Base-by-base conservation (phyloP, 1,140 invertebrate species). In the Ceratosolen fusciceps region DNA sequence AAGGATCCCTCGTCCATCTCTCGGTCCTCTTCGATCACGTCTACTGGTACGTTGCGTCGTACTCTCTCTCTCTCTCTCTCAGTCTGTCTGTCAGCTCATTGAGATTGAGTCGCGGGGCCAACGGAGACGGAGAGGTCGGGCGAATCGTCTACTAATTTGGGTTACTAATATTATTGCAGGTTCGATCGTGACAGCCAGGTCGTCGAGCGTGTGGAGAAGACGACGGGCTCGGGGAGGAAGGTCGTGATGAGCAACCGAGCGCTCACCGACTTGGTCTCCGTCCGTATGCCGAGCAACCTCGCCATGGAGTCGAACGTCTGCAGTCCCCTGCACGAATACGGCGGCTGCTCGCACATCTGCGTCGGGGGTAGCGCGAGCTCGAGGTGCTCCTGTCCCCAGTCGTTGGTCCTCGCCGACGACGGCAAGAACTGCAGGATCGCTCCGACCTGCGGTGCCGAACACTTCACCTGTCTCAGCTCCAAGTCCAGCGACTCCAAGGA, bases 361-460 rank as follows among this genome's bases (percentile, higher is more conserved):
- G 91, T 93, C 83, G 88, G 89, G 87, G 84, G 83, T 83, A 71
- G 71, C 19, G 24, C 54, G 4, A 78, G 39, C 21, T 83, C 83
- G 21, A 86, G 93, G 84, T 97, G 97, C 87, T 93, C 94, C 24
- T 97, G 96, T 89, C 95, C 97, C 43, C 91, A 93, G 79, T 93
- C 94, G 68, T 88, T 95, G 70, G 93, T 94, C 81, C 85, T 97
- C 24, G 92, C 93, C 10, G 92, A 94, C 10, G 94, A 95, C 83
- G 90, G 92, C 74, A 91, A 91, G 73, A 93, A 92, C 5, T 98
- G 96, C 82, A 91, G 93, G 19, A 91, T 92, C 9, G 90, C 93
- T 2, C 95, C 95, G 2, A 93, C 93, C 9, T 98, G 97, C 87
- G 93, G 93, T 2, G 90, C 92, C 0, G 93, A 95, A 84, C 92